Percentiles rank a stretch among this genome's conserved stretches.
These are phyloP conservation scores for Ginglymostoma cirratum DNA, from an alignment of 2,113 vertebrate genomes.

Conservation along the genomic window DNA sequence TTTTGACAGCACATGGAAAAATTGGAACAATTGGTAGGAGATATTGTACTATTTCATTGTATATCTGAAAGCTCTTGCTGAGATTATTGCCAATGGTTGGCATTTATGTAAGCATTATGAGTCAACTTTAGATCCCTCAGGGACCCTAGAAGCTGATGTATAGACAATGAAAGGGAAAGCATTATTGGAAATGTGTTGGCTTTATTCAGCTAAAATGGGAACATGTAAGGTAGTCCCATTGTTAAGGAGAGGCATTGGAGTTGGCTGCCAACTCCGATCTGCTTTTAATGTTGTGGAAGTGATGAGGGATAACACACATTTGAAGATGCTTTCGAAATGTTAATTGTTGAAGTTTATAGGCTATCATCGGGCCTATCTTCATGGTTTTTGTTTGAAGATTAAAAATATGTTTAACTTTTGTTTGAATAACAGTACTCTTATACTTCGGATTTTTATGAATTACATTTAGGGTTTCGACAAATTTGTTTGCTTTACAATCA, in stretches of 20 bases:
- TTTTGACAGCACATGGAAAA: background rate
- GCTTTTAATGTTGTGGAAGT: background rate
- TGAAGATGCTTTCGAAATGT: background rate
- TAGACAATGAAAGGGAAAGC: background rate
- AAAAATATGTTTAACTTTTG: background rate
- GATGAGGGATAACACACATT: background rate
- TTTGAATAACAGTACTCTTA: background rate
- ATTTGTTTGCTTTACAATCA: background rate
- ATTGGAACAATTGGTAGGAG: background rate
- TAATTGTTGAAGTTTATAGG: background rate
- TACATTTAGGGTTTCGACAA: background rate
- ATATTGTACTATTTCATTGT: background rate
- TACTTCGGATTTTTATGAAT: background rate
- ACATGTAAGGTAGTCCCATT: background rate
- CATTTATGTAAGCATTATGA: background rate
- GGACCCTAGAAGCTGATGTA: background rate
- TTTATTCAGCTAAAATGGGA: background rate
- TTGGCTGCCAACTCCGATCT: background rate
- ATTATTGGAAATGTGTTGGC: background rate
- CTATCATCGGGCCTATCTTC: background rate
- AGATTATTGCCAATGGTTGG: background rate
- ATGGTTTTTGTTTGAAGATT: background rate
- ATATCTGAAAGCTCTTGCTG: background rate
- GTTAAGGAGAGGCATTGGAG: background rate
- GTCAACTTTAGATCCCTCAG: background rate